These are phyloP conservation scores for Paramormyrops kingsleyae DNA, from an alignment of 2,113 vertebrate genomes.

Conservation along the genomic window DNA sequence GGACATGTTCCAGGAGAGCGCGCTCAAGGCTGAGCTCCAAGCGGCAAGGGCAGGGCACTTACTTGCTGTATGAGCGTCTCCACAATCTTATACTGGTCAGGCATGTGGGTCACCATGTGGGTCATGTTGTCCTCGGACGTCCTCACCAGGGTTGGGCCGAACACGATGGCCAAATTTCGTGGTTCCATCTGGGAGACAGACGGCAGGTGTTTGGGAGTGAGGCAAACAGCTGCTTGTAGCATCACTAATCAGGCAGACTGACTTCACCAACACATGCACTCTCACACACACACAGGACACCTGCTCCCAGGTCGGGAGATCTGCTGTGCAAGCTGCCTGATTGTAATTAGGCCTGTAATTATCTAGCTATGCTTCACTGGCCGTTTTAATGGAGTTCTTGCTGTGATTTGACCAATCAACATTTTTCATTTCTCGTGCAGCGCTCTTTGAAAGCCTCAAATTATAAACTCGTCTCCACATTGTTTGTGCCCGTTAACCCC, in stretches of 20 bases:
- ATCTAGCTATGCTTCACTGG: neutral
- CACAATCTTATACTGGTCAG: constrained; percentile 97
- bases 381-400: neutral
- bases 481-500: neutral
- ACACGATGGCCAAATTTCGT: constrained; percentile 94
- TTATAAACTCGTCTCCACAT: neutral
- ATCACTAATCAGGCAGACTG: neutral
- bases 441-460: neutral
- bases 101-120: constrained; percentile 99
- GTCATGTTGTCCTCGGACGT: constrained; percentile 99
- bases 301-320: neutral
- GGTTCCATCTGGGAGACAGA: constrained; percentile 81
- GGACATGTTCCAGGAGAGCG: neutral
- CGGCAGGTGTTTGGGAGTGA: neutral
- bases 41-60: constrained; percentile 40
- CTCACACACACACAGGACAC: neutral
- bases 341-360: neutral
- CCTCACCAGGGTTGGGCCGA: constrained; percentile 91
- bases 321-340: neutral
- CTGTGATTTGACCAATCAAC: neutral
- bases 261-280: neutral
- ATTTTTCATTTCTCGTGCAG: neutral
- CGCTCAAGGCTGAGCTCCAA: neutral
- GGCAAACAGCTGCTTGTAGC: neutral
- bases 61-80: constrained; percentile 98